Base-by-base conservation (phyloP, 2,888 invertebrate genomes). In the Fragum sueziense region DNA sequence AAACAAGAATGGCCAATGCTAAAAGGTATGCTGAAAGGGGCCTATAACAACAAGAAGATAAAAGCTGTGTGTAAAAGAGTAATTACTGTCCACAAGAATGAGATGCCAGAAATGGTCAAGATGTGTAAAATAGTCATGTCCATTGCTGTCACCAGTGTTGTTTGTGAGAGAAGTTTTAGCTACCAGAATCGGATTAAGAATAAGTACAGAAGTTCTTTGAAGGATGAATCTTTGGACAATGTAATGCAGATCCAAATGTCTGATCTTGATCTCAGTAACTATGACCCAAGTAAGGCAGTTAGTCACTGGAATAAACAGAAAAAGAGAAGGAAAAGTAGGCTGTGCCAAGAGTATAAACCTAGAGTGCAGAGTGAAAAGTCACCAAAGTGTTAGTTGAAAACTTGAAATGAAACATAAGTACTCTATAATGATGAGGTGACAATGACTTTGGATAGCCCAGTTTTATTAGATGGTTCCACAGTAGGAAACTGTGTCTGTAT, bases 11-110 rank as follows among this genome's bases (percentile, higher is more conserved):
- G 72, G 62, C 62, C 47, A 65, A 20, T 20, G 11, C 34, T 73
- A 9, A 51, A 52, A 52, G 73, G 65, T 22, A 73, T 73, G 73
- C 7, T 65, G n/a, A 25, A 14, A 67, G 65, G 73, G 25, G 41
- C 73, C 20, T 73, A 73, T 31, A 29, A 22, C 6, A 31, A 33
- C 2, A n/a, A 37, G 25, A 6, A 9, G 0, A 27, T 41, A 31
- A 7, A 31, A 31, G n/a, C 25, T 51, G 27, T 72, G 11, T 62
- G 72, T 31, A 6, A 22, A 25, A 47, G 51, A 47, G 29, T 72
- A 0, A 62, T 72, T n/a, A 22, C 22, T 25, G 27, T 62, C 0
- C 72, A 72, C 47, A 47, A 6, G 7, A 33, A 62, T 9, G 6
- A 27, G 25, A 29, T 72, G 22, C 72, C 72, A 51, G 31, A 72